Percentiles rank a stretch among this genome's conserved stretches.
Conservation (phyloP, 2,888 invertebrate species). For the Xestia ashworthii region DNA sequence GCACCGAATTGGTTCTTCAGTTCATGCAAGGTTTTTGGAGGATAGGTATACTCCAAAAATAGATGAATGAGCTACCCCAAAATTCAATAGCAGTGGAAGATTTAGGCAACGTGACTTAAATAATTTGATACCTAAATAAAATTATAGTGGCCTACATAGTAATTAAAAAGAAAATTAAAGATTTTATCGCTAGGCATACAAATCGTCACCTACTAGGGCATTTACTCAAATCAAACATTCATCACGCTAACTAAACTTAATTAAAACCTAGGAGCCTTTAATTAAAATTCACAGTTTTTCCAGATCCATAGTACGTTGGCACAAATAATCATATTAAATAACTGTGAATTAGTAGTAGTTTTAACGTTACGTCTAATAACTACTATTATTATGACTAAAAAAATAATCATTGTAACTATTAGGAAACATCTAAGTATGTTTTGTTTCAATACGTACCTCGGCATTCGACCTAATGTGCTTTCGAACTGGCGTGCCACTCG, state of each 20-base stretch:
- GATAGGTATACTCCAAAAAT: background rate
- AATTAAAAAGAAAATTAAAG: slow-evolving; percentile 34
- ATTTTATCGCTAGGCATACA: slow-evolving; percentile 16
- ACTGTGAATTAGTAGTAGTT: background rate
- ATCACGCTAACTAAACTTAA: slow-evolving; percentile 38
- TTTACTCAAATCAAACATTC: slow-evolving; percentile 28
- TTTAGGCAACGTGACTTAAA: background rate
- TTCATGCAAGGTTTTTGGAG: background rate
- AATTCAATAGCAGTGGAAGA: too few species aligned
- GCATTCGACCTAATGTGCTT: too few species aligned
- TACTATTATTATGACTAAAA: background rate
- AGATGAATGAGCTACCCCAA: background rate
- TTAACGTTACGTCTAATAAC: background rate
- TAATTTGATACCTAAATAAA: slow-evolving; percentile 4
- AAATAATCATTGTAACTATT: background rate
- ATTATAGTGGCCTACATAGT: background rate
- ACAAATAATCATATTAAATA: background rate
- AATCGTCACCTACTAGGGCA: slow-evolving; percentile 6
- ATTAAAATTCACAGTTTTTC: slow-evolving; percentile 3
- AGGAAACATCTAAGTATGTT: background rate
- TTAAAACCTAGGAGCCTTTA: slow-evolving; percentile 21
- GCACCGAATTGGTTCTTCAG: background rate
- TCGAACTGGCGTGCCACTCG: too few species aligned
- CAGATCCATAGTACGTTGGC: background rate
- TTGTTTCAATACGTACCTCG: background rate